phyloP scores from a whole-genome alignment of 2,797 vertebrate genomes.

The Novumbra hubbsi region DNA sequence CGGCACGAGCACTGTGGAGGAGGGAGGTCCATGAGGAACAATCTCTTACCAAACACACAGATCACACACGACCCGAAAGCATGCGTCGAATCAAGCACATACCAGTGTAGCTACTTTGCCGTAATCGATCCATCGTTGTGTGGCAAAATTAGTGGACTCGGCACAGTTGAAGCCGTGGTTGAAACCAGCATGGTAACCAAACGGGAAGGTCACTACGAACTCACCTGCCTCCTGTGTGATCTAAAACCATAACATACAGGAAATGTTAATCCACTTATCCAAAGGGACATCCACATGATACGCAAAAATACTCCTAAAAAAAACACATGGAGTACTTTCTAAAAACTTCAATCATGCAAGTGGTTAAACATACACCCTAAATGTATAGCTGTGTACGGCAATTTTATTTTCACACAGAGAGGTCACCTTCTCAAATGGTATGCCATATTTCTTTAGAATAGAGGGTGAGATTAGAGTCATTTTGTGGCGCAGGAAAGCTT shows the following conservation, averaged over 20 bases:
- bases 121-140: conserved; percentile 94
- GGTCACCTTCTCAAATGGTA: conserved; percentile 93
- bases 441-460: conserved; percentile 94
- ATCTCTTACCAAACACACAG: neutral
- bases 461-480: conserved; percentile 98
- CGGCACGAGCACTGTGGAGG: conserved; percentile 90
- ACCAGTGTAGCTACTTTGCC: conserved; percentile 95
- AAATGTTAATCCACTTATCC: neutral
- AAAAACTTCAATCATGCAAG: neutral
- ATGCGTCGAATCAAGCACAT: conserved; percentile 21
- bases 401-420: neutral
- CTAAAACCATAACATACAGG: conserved; percentile 58
- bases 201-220: conserved; percentile 96
- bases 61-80: neutral
- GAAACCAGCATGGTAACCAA: conserved; percentile 95
- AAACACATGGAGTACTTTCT: too few relatives aligned
- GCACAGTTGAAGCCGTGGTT: conserved; percentile 99
- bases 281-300: neutral
- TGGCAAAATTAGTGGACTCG: conserved; percentile 97
- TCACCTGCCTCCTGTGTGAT: conserved; percentile 94
- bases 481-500: conserved; percentile 97
- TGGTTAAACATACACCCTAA: neutral
- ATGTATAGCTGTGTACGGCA: neutral
- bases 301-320: neutral
- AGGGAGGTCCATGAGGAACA: neutral